Conservation (phyloP, 1,140 invertebrate genomes). For the Campodea augens region DNA sequence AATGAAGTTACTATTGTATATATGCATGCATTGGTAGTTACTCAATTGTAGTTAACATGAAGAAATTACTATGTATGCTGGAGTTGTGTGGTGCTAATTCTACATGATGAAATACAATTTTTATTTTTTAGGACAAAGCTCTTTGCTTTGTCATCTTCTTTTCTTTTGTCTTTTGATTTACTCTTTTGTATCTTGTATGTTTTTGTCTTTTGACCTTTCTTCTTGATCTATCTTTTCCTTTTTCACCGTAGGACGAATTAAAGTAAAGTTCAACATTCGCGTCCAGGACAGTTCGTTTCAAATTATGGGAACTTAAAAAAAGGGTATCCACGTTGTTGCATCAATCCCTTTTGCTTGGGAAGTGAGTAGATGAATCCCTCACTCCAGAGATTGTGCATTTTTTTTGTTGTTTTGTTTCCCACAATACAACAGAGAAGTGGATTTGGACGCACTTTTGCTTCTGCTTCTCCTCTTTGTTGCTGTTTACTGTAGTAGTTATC, state of each 20-base stretch:
- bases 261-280: constrained; percentile 13
- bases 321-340: neutral
- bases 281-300: constrained; percentile 10
- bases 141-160: constrained; percentile 4
- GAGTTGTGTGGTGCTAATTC: constrained; percentile 3
- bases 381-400: neutral
- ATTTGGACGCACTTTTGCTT: constrained; percentile 1
- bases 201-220: constrained; percentile 5
- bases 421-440: neutral
- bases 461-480: neutral
- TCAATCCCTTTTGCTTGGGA: neutral
- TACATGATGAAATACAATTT: neutral
- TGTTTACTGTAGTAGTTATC: neutral
- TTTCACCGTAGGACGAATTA: constrained; percentile 5
- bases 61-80: neutral
- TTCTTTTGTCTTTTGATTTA: constrained; percentile 6
- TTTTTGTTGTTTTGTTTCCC: neutral
- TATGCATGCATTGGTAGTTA: no score
- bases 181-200: constrained; percentile 4
- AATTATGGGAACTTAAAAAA: constrained; percentile 9
- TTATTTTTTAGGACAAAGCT: neutral
- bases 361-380: constrained; percentile 1
- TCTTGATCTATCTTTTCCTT: neutral
- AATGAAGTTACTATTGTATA: no score
- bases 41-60: no score